These are phyloP conservation scores for Morone saxatilis DNA, from an alignment of 2,113 vertebrate species.

Conservation along the genomic window DNA sequence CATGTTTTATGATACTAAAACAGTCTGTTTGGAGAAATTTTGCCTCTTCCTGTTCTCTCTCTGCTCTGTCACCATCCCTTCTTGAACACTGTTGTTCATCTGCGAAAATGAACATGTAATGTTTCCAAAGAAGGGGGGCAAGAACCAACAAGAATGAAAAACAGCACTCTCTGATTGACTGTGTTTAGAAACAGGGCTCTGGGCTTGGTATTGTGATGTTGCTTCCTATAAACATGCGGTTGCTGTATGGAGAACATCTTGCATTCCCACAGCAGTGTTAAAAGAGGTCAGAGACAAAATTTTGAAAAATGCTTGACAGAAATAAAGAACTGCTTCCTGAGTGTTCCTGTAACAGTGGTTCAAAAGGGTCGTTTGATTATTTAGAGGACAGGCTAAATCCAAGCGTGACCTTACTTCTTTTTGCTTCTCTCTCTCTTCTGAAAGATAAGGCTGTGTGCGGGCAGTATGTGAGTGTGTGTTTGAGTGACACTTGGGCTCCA, in stretches of 20 bases:
- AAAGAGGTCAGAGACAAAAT: constrained; percentile 49
- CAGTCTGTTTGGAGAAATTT: constrained; percentile 31
- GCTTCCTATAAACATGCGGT: constrained; percentile 62
- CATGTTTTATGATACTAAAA: constrained; percentile 44
- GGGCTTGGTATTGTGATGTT: constrained; percentile 58
- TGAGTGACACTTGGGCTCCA: constrained; percentile 56
- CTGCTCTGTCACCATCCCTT: constrained; percentile 29
- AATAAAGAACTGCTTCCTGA: constrained; percentile 55
- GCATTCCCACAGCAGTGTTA: constrained; percentile 53
- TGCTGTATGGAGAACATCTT: constrained; percentile 37
- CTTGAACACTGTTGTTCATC: constrained; percentile 20
- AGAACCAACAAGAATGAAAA: constrained; percentile 45
- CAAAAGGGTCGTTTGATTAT: constrained; percentile 57
- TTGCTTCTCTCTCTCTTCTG: constrained; percentile 28
- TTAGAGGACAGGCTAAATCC: constrained; percentile 64
- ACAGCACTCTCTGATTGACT: constrained; percentile 34
- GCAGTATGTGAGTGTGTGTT: constrained; percentile 43
- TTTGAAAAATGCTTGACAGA: constrained; percentile 31
- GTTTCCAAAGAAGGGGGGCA: constrained; percentile 26
- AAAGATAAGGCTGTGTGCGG: constrained; percentile 63
- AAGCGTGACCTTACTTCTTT: constrained; percentile 57
- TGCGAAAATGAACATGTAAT: constrained; percentile 35
- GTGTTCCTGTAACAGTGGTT: constrained; percentile 50
- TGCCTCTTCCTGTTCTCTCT: constrained; percentile 32
- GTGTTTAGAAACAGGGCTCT: constrained; percentile 53